These are phyloP conservation scores for Timema podura DNA, from an alignment of 2,888 invertebrate genomes.

Conservation along the genomic window DNA sequence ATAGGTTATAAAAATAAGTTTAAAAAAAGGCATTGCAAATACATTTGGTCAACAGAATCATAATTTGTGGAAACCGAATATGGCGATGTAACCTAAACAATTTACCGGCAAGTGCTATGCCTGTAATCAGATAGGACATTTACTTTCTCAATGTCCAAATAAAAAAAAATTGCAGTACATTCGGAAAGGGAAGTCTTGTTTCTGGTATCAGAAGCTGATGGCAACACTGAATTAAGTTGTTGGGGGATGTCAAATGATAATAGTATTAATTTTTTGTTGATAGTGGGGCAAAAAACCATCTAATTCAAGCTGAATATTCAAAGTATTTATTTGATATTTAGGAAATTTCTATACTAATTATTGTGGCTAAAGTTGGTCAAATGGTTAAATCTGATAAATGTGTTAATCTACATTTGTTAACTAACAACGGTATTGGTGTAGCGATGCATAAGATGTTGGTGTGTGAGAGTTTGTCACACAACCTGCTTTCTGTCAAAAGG, in stretches of 20 bases:
- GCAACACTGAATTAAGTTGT: no score
- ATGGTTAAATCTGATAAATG: not conserved
- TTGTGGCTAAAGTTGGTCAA: not conserved
- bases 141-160: not conserved
- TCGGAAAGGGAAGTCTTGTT: no score
- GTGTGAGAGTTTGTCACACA: not conserved
- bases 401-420: not conserved
- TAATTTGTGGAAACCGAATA: not conserved
- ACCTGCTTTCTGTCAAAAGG: not conserved
- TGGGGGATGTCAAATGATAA: no score
- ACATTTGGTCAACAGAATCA: not conserved
- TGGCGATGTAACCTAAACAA: not conserved
- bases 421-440: not conserved
- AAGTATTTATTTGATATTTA: not conserved
- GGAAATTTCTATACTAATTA: not conserved
- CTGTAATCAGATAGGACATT: not conserved
- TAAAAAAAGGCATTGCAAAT: not conserved
- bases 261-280: not conserved
- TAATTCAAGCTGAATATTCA: not conserved
- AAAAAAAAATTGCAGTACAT: no score
- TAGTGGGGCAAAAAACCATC: not conserved
- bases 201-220: no score
- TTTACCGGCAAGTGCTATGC: constrained; percentile 1
- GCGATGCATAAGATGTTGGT: not conserved
- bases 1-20: no score